Evolutionary conservation across 2,888 invertebrate genomes (phyloP).

Genomic region (Branchipolynoe longqiensis): DNA sequence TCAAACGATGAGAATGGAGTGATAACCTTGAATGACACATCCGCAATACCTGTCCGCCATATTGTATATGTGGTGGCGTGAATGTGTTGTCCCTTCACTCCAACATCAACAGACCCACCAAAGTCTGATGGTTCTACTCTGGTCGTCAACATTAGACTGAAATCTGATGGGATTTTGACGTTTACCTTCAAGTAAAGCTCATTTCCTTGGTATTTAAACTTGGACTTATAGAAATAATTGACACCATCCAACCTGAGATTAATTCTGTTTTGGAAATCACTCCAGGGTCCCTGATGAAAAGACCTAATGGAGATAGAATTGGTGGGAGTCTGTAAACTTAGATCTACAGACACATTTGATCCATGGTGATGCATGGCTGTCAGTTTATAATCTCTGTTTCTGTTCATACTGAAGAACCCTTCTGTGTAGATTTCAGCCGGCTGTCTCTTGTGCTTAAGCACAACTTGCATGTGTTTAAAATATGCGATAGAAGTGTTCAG

Average conservation of each 20-base stretch:
- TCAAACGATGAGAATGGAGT: slow-evolving; percentile 57
- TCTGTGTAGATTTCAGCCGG: not conserved
- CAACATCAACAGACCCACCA: not conserved
- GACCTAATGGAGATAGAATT: not conserved
- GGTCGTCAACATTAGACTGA: not conserved
- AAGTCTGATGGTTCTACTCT: not conserved
- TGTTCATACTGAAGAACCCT: not conserved
- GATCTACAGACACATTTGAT: not conserved
- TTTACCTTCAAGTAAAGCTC: not conserved
- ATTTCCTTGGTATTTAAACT: not conserved
- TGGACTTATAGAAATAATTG: not conserved
- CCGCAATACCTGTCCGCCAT: not conserved
- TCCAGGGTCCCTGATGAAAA: not conserved
- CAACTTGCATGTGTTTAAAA: not conserved
- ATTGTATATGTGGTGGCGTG: not conserved
- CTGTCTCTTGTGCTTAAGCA: not conserved
- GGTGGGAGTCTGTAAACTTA: not conserved
- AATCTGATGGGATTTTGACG: not conserved
- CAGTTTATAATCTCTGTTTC: not conserved
- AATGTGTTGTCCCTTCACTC: not conserved
- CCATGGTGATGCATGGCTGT: not conserved
- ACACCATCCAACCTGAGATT: not conserved
- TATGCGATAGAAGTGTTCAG: not conserved
- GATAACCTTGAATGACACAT: not conserved
- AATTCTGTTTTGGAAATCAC: not conserved